Percentiles rank a stretch among this genome's conserved stretches.
Conservation (phyloP, 1,140 invertebrate species). For the Bacillus rossius region DNA sequence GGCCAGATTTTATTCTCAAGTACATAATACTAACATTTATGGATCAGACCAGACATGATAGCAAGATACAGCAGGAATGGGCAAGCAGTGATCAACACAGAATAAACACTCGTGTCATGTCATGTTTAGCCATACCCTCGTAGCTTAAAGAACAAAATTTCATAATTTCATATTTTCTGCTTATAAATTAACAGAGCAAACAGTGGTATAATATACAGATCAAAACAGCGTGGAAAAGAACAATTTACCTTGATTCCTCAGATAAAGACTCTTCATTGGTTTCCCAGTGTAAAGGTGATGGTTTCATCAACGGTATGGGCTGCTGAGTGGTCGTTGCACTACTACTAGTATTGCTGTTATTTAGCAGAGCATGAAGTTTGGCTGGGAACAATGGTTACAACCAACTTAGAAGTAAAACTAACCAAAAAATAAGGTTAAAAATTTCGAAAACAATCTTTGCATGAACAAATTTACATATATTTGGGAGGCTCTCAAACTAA, state of each 20-base stretch:
- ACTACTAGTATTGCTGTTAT: slow-evolving; percentile 53
- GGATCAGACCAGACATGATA: too few relatives aligned
- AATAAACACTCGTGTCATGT: not conserved
- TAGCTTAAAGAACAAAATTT: not conserved
- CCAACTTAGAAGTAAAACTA: too few relatives aligned
- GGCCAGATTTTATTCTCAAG: too few relatives aligned
- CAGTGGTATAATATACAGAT: not conserved
- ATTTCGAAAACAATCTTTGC: not conserved
- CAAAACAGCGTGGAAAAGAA: not conserved
- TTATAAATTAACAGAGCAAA: not conserved
- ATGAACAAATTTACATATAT: too few relatives aligned
- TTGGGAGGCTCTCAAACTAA: too few relatives aligned
- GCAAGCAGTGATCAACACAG: too few relatives aligned
- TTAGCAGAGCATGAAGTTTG: slow-evolving; percentile 77
- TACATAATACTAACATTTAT: too few relatives aligned
- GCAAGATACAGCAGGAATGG: too few relatives aligned
- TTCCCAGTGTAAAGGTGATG: slow-evolving; percentile 22
- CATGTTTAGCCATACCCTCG: not conserved
- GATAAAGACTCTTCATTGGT: slow-evolving; percentile 48
- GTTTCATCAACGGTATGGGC: slow-evolving; percentile 27
- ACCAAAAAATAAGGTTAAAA: too few relatives aligned
- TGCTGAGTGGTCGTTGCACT: slow-evolving; percentile 46
- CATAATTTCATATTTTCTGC: not conserved
- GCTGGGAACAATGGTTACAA: slow-evolving; percentile 52
- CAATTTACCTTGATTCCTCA: slow-evolving; percentile 47